Base-by-base conservation (phyloP, 2,888 invertebrate species). In the Iselma pallidipennis region DNA sequence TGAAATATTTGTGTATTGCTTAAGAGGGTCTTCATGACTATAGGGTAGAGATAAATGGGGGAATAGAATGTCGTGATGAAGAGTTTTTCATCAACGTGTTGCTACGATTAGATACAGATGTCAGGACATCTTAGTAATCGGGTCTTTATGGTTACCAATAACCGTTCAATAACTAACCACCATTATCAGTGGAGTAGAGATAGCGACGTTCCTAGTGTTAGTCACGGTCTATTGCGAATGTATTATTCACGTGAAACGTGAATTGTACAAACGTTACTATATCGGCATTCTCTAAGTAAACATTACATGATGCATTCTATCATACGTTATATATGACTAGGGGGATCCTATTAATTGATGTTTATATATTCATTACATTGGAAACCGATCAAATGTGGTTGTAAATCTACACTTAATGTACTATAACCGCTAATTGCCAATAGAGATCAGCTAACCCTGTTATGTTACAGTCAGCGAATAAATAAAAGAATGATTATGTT, bases 91-190 rank as follows among this genome's bases (percentile, higher is more conserved):
- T 63, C 59, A 63, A 62, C 58, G 63, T 59, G 55, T 59, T 58
- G 63, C 55, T 23, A 68, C 74, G 74, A 75, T 76, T 75, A 73
- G 75, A 75, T 74, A 73, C 74, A 75, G 74, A 75, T 74, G 74
- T 75, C 74, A 73, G 72, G 69, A 66, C 69, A 70, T 73, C 74
- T 70, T 67, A 60, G 74, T 76, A 76, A 76, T 74, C 70, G 71
- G 69, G 70, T 71, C 74, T 76, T 76, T 76, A 76, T 74, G 73
- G 73, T 62, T 74, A 74, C 74, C 78, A 78, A 78, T 79, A 79
- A 79, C 78, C 76, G 71, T 79, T 75, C 75, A 78, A 77, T 79
- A 78, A 75, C 76, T 74, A 74, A 76, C 76, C 74, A 66, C 67
- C 69, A 74, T 78, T 79, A 80, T 78, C 78, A 75, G 68, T 57